Evolutionary conservation across 2,113 vertebrate genomes (phyloP).

Genomic region (Phalacrocorax pelagicus): DNA sequence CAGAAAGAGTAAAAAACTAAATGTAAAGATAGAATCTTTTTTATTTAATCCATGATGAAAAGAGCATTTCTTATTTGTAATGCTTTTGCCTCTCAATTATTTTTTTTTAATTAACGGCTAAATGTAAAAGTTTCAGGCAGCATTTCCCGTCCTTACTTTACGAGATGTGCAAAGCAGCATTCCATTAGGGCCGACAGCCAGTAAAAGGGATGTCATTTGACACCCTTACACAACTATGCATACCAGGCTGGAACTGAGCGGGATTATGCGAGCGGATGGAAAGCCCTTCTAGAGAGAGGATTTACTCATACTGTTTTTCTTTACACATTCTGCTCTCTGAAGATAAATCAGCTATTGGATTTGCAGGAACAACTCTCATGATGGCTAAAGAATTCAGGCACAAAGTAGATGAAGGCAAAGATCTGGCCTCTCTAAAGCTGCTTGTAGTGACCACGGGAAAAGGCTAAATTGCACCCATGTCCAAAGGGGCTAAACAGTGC

Average conservation of each 20-base stretch:
- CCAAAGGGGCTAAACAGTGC: background rate
- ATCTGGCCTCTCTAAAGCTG: background rate
- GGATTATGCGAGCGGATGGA: constrained; percentile 30
- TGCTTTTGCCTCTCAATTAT: background rate
- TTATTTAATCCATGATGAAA: constrained; percentile 56
- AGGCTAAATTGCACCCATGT: background rate
- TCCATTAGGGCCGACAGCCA: constrained; percentile 33
- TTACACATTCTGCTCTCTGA: constrained; percentile 27
- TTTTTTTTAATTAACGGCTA: background rate
- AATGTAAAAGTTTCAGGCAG: constrained; percentile 20
- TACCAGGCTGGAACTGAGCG: constrained; percentile 19
- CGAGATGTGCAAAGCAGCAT: constrained; percentile 52
- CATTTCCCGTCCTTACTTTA: constrained; percentile 48
- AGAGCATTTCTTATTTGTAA: constrained; percentile 17
- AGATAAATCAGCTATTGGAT: constrained; percentile 20
- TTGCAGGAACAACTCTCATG: constrained; percentile 4
- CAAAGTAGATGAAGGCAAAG: background rate
- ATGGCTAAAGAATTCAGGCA: background rate
- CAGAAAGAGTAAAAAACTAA: constrained; percentile 44
- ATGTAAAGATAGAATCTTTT: constrained; percentile 40
- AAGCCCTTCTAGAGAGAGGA: constrained; percentile 27
- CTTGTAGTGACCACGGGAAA: accelerated
- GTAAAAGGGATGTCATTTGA: constrained; percentile 57
- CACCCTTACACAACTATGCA: constrained; percentile 24
- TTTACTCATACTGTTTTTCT: constrained; percentile 39